Base-by-base conservation (phyloP, 1,140 invertebrate genomes). In the Neodiprion virginianus region DNA sequence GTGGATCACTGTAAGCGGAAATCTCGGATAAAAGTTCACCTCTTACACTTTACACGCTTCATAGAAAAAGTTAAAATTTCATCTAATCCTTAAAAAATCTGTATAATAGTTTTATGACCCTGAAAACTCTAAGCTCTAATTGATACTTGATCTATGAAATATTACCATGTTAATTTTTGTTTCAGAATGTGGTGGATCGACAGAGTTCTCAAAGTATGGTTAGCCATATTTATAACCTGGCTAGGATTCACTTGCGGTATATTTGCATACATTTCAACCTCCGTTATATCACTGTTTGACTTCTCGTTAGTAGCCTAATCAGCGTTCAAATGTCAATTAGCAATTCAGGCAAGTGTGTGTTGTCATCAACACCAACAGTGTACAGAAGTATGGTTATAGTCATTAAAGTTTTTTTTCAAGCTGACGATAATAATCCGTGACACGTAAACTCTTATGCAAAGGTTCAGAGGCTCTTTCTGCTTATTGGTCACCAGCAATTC, bases 141-240 rank as follows among this genome's bases (percentile, higher is more conserved):
- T 40, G 28, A 40, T 5, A 40, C 28, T 40, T 3, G 1, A 40
- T 40, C 49, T 50, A 66, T 14, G 17, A 7, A 66, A 21, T 48
- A 23, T 49, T 14, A 65, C 21, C 65, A 67, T 77, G 72, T 80
- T 84, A 17, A 10, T 68, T 28, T 68, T 40, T 68, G 49, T 69
- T 72, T 40, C 78, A 85, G 84, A 53, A 82, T 85, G 81, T 49
- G 69, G 9, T 77, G 77, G 80, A 66, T 85, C 21, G 73, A 82
- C 23, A 74, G 8, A 49, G 75, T 81, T 68, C 68, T 77, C 65
- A 80, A 68, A 50, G 40, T 28, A 0, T 72, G 69, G 28, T 7
- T 83, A 10, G 9, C 53, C 0, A 9, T 69, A 0, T 8, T 77
- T 1, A 0, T 67, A 0, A 1, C 70, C 0, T 79, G 74, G 77